Evolutionary conservation across 2,888 invertebrate species (phyloP).

Genomic region (Agrypnus murinus): DNA sequence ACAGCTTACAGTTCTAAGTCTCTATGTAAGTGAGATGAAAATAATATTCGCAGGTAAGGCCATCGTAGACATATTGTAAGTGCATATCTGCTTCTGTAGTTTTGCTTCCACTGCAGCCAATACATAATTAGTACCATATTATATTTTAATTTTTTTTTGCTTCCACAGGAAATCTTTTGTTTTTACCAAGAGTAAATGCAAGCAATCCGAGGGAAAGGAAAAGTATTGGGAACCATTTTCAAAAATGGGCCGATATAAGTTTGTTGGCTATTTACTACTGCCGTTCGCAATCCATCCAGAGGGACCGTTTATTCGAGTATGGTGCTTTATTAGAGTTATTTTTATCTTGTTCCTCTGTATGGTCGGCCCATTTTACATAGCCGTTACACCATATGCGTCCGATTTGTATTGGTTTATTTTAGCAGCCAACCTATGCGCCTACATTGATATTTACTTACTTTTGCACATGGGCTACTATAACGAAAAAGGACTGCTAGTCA

Average conservation of each 20-base stretch:
- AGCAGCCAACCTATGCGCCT: constrained; percentile 56
- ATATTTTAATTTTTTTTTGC: constrained; percentile 51
- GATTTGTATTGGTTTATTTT: constrained; percentile 66
- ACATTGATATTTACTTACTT: constrained; percentile 71
- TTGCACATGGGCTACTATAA: constrained; percentile 73
- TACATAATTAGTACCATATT: too few species aligned
- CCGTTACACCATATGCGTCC: constrained; percentile 67
- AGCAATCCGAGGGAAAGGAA: constrained; percentile 71
- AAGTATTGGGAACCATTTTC: constrained; percentile 55
- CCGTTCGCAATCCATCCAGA: constrained; percentile 72
- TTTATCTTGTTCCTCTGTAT: constrained; percentile 69
- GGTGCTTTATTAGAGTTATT: constrained; percentile 70
- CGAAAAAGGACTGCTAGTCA: constrained; percentile 70
- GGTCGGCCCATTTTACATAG: constrained; percentile 70
- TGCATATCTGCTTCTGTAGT: too few species aligned
- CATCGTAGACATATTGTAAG: too few species aligned
- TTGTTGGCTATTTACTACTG: constrained; percentile 70
- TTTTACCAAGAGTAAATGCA: constrained; percentile 68
- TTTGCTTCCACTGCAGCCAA: too few species aligned
- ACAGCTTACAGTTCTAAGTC: too few species aligned
- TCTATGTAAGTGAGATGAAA: too few species aligned
- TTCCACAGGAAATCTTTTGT: constrained; percentile 60
- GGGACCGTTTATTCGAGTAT: constrained; percentile 71
- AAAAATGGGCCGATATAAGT: constrained; percentile 60
- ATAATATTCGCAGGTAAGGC: too few species aligned